Percentiles rank a stretch among this genome's conserved stretches.
Conservation (phyloP, 2,113 vertebrate genomes). For the Erythrocercus mccallii region DNA sequence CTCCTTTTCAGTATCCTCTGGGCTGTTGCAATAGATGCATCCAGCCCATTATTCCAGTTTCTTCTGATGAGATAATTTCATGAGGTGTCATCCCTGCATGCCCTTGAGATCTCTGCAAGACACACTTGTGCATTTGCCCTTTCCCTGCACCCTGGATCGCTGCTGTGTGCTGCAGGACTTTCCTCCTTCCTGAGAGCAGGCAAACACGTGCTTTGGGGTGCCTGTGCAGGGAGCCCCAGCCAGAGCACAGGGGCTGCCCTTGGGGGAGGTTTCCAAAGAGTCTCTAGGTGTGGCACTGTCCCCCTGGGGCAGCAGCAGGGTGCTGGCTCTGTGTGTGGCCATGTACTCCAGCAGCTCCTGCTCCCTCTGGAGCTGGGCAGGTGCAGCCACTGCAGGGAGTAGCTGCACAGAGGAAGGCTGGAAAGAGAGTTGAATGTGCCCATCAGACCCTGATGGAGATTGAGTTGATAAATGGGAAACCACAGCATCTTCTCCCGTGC, state of each 20-base stretch:
- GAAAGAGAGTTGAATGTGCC: not conserved
- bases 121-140: rapidly evolving
- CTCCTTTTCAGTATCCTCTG: not conserved
- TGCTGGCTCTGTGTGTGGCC: not conserved
- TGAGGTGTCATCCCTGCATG: not conserved
- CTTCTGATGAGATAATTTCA: not conserved
- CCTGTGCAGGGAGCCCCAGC: not conserved
- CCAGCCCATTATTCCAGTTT: not conserved
- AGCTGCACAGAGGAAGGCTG: not conserved
- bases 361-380: not conserved
- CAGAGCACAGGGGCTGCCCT: not conserved
- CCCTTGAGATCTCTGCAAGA: not conserved
- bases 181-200: not conserved
- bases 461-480: not conserved
- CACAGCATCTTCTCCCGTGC: not conserved
- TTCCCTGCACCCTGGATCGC: not conserved
- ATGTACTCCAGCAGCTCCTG: rapidly evolving
- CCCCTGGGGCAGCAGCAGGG: not conserved
- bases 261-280: not conserved
- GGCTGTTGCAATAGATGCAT: not conserved
- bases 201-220: rapidly evolving
- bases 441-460: not conserved
- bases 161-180: not conserved
- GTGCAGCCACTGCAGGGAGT: not conserved
- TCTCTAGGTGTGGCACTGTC: not conserved